Base-by-base conservation (phyloP, 2,113 vertebrate genomes). In the Gambusia affinis region DNA sequence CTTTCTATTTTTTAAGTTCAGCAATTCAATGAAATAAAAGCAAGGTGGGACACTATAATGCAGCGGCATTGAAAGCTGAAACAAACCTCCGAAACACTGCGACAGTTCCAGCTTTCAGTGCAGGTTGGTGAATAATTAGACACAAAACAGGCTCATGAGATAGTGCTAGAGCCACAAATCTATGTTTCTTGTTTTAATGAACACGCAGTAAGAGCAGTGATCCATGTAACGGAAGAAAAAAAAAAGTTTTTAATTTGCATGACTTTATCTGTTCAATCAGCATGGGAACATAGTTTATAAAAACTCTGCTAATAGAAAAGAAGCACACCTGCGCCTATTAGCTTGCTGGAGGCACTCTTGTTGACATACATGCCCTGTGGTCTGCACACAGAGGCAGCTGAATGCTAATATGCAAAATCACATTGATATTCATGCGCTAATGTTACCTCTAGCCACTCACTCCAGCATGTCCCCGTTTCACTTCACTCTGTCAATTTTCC, bases 11-110 rank as follows among this genome's bases (percentile, higher is more conserved):
- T 37, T 37, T 37, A 10, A 37, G 35, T 10, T 37, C 42, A 65
- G 79, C 54, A 30, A 81, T 75, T 79, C 28, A n/a, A 66, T 44
- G 75, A 77, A 74, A 12, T 64, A 28, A 81, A 77, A 85, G 70
- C 71, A 73, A 71, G 39, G 62, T 0, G 19, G 22, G 33, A 24
- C 8, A 70, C 69, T 14, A 7, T 72, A 86, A 81, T 71, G 64
- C 82, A 84, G 67, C n/a, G n/a, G n/a, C 57, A 67, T 17, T 57
- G 8, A n/a, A n/a, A 57, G 51, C 51, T n/a, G 51, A 57, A 57
- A 8, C 51, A 35, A 57, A 44, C 81, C 64, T 77, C 67, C 30
- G 64, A 57, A 24, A 11, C 5, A 44, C 17, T 47, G 14, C 17
- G 64, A 51, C 44, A 30, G 64, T 84, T 85, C 76, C 71, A 63